Evolutionary conservation across 1,140 invertebrate genomes (phyloP), one percentile per base, ranked within the genome.

Genomic region (Solenopsis invicta): DNA sequence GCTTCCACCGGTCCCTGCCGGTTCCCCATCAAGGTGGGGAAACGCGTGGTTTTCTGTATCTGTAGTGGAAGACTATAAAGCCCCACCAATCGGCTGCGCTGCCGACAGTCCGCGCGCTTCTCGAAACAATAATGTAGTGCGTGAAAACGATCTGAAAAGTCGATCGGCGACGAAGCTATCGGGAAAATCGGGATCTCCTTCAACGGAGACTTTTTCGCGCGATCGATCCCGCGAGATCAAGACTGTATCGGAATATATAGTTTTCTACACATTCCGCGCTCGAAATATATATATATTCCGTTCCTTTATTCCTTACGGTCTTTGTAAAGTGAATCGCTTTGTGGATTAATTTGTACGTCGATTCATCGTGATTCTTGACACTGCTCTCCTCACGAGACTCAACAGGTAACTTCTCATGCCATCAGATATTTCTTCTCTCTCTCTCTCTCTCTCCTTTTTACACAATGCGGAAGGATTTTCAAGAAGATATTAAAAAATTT

Each of bases 11-110:
- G 29, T 41, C 24, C 56, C 41, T n/a, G 71, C 24, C 52, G 69
- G 69, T 48, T 21, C 45, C 37, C 45, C 21, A 66, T 54, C 21
- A 61, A 48, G 75, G 82, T 78, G 82, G 82, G 82, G 82, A 76
- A 76, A 61, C 64, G 34, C 61, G 50, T 24, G 48, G 48, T 87
- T 87, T 90, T 76, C 69, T 61, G 84, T 74, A 69, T 67, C 52
- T 18, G 74, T 21, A 67, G 48, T 71, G 87, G 78, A 87, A 87
- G 75, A 78, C 78, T 92, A 92, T 92, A 92, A 92, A 92, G 87
- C 87, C 90, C 62, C 91, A 80, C 88, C 89, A 91, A 86, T 88
- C 87, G 67, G 29, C 64, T 48, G 66, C 45, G 71, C 67, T 29
- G 34, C 41, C 72, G 85, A 64, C 91, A 92, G 91, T 92, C 69